These are phyloP conservation scores for Zonotrichia albicollis DNA, from an alignment of 2,797 vertebrate species.

Conservation along the genomic window DNA sequence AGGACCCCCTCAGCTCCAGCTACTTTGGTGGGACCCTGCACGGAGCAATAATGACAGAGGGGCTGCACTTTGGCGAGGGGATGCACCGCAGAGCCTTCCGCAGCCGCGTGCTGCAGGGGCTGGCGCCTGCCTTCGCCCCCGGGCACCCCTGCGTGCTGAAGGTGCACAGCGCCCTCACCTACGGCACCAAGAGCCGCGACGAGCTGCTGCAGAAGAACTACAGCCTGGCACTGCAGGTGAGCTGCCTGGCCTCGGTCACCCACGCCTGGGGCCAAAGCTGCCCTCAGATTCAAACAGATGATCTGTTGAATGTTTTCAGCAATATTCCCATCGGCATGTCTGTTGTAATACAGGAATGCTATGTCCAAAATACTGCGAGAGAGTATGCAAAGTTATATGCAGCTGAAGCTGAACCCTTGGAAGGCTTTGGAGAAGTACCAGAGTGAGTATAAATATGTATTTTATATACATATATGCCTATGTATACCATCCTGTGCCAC, in stretches of 20 bases:
- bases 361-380: conserved; percentile 93
- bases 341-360: conserved; percentile 85
- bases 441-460: conserved; percentile 84
- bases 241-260: background rate
- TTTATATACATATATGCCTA: fast-evolving
- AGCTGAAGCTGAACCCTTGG: conserved; percentile 80
- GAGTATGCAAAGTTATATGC: conserved; percentile 92
- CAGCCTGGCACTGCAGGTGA: conserved; percentile 89
- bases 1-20: conserved; percentile 87
- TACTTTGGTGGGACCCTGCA: conserved; percentile 85
- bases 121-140: conserved; percentile 76
- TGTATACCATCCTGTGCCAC: background rate
- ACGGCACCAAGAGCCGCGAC: conserved; percentile 83
- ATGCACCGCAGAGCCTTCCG: conserved; percentile 94
- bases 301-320: background rate
- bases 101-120: conserved; percentile 83
- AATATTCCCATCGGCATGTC: background rate
- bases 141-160: conserved; percentile 93
- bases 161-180: conserved; percentile 88
- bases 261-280: background rate
- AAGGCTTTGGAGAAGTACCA: conserved; percentile 91
- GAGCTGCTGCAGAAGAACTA: conserved; percentile 92
- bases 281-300: background rate
- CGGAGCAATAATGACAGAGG: conserved; percentile 87
- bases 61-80: conserved; percentile 92